Percentiles rank a stretch among this genome's conserved stretches.
phyloP scores from a whole-genome alignment of 2,797 vertebrate genomes.

The Tenualosa ilisha region DNA sequence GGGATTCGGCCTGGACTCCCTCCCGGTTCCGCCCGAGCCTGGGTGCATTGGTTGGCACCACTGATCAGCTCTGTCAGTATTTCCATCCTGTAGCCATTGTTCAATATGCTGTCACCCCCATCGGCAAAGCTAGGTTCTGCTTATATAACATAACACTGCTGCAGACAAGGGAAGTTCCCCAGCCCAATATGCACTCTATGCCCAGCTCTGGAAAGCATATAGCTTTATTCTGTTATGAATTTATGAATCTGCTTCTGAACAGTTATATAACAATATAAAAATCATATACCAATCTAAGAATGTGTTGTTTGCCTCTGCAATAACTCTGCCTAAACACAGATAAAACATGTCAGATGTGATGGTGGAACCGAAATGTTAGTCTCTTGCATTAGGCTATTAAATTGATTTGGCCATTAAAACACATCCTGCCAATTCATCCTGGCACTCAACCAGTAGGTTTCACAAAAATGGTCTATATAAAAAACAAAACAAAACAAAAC shows the following conservation, averaged over 20 bases:
- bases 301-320: background rate
- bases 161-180: conserved; percentile 20
- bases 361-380: too few species aligned
- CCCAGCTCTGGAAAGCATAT: background rate
- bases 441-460: background rate
- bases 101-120: conserved; percentile 13
- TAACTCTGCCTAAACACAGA: background rate
- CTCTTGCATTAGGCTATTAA: too few species aligned
- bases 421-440: background rate
- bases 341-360: background rate
- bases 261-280: background rate
- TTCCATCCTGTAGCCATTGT: background rate
- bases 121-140: background rate
- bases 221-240: background rate
- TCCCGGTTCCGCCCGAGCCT: background rate
- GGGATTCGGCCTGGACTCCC: background rate
- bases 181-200: background rate
- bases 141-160: conserved; percentile 26
- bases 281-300: background rate
- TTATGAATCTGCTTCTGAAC: background rate
- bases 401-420: too few species aligned
- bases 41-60: background rate
- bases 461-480: background rate
- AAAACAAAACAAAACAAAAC: too few species aligned
- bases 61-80: background rate